Percentiles rank a stretch among this genome's conserved stretches.
phyloP scores from a whole-genome alignment of 2,888 invertebrate species.

The Crocallis elinguaria region DNA sequence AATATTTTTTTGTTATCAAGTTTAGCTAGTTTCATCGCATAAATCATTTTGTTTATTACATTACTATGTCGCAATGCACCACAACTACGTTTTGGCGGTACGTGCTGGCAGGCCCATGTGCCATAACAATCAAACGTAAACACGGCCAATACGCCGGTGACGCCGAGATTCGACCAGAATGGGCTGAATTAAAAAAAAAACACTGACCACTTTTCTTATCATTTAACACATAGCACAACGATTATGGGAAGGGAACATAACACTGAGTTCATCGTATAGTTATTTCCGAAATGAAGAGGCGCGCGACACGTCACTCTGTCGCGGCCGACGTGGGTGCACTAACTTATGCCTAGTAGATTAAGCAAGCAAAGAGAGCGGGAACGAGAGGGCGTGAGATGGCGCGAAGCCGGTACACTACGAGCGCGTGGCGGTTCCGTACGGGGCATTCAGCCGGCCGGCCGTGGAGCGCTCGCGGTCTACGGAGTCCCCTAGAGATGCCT shows the following conservation, averaged over 20 bases:
- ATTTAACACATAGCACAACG: conserved; percentile 44
- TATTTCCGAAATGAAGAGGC: conserved; percentile 41
- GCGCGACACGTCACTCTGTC: conserved; percentile 66
- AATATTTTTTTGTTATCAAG: neutral
- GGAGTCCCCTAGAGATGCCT: neutral
- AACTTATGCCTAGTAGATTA: conserved; percentile 35
- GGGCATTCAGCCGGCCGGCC: no score
- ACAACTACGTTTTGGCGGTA: conserved; percentile 47
- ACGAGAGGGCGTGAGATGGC: conserved; percentile 62
- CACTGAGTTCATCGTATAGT: conserved; percentile 59
- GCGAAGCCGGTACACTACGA: conserved; percentile 27
- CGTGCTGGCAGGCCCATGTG: conserved; percentile 32
- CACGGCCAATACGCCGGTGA: conserved; percentile 47
- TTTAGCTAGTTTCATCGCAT: neutral
- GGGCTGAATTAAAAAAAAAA: conserved; percentile 29
- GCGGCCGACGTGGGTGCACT: conserved; percentile 67
- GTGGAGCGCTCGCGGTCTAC: neutral
- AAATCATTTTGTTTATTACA: neutral
- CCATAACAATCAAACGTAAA: conserved; percentile 62
- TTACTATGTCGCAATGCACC: conserved; percentile 58
- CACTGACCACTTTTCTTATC: conserved; percentile 46
- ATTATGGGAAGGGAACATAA: conserved; percentile 48
- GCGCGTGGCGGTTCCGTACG: no score
- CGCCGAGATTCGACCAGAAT: conserved; percentile 48
- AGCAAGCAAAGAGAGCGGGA: conserved; percentile 64